Conservation (phyloP, 2,797 vertebrate genomes). For the Lycodopsis pacificus region DNA sequence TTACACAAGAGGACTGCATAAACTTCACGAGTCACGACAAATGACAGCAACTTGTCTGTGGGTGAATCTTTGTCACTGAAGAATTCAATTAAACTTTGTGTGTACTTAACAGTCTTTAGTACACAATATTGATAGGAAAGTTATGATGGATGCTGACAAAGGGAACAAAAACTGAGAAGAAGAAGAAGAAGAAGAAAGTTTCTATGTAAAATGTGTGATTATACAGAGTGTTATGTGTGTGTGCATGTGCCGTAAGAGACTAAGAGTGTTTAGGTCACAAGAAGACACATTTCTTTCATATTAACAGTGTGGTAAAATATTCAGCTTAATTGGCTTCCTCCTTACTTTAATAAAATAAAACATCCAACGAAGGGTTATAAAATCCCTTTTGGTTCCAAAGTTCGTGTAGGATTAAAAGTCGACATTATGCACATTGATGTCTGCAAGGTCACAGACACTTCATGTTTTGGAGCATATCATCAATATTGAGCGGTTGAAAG, state of each 20-base stretch:
- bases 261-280: background rate
- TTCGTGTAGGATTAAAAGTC: slow-evolving; percentile 12
- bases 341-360: slow-evolving; percentile 2
- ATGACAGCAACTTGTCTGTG: slow-evolving; percentile 37
- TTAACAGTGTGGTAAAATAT: slow-evolving; percentile 3
- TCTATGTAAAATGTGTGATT: background rate
- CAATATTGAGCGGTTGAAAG: slow-evolving; percentile 15
- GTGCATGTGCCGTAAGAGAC: background rate
- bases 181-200: background rate
- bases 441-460: slow-evolving; percentile 9
- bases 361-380: background rate
- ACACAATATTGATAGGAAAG: background rate
- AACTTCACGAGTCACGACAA: slow-evolving; percentile 25
- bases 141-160: background rate
- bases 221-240: background rate
- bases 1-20: slow-evolving; percentile 25
- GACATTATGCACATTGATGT: slow-evolving; percentile 27
- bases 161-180: background rate
- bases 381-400: background rate
- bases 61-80: slow-evolving; percentile 18
- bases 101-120: background rate
- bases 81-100: slow-evolving; percentile 21
- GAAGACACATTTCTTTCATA: background rate
- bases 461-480: slow-evolving; percentile 20
- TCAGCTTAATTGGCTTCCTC: background rate